A percentile compares a stretch with the other conserved stretches of the same genome.
Evolutionary conservation across 64 coral and sea anemone species (phyloP).

Genomic region (Actinia tenebrosa): DNA sequence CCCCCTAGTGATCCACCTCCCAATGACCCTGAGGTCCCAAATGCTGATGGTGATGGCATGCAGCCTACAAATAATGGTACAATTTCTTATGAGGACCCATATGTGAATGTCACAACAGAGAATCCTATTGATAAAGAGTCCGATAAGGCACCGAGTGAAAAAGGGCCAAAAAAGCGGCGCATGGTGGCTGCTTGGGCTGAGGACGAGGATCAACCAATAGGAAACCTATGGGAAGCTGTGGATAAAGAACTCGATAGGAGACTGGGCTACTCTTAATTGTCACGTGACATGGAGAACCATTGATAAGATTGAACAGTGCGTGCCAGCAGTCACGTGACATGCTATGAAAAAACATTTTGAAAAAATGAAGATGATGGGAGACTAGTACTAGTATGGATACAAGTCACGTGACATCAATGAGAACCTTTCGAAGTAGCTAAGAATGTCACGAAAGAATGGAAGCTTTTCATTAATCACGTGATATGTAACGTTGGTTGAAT

Average conservation of each 20-base stretch:
- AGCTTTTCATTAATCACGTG: too few relatives aligned
- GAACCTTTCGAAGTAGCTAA: too few relatives aligned
- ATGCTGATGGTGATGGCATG: neutral
- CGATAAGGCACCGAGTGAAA: neutral
- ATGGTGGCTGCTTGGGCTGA: slow-evolving; percentile 26
- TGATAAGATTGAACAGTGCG: too few relatives aligned
- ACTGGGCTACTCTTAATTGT: neutral
- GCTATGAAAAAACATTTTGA: too few relatives aligned
- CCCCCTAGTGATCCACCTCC: neutral
- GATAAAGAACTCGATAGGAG: slow-evolving; percentile 23
- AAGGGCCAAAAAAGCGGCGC: neutral
- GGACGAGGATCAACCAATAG: neutral
- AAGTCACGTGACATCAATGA: too few relatives aligned
- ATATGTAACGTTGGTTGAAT: too few relatives aligned
- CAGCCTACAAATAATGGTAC: neutral
- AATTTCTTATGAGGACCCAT: neutral
- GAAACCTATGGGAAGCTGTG: slow-evolving; percentile 10
- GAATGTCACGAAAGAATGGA: too few relatives aligned
- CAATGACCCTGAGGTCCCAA: neutral
- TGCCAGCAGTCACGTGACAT: too few relatives aligned
- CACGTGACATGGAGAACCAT: neutral
- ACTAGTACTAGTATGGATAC: too few relatives aligned
- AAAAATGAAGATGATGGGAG: too few relatives aligned
- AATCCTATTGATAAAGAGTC: neutral
- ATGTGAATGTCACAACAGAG: neutral